Evolutionary conservation across 2,113 vertebrate species (phyloP).

Genomic region (Gadus chalcogrammus): DNA sequence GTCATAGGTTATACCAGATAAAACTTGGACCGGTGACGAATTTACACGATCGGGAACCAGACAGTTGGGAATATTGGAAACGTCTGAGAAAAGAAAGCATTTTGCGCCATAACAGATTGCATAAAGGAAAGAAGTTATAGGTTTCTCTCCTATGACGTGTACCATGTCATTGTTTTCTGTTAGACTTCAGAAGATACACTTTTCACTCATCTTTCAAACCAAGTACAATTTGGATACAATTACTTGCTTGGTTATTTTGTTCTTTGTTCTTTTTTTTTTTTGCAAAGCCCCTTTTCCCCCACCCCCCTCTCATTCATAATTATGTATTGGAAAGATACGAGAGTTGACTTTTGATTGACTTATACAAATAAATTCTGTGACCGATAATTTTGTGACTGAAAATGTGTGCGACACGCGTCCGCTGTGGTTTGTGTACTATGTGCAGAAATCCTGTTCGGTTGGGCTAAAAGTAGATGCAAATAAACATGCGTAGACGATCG

Average conservation of each 20-base stretch:
- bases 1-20: conserved; percentile 84
- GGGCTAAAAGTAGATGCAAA: conserved; percentile 48
- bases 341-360: background rate
- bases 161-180: too few species aligned
- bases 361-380: background rate
- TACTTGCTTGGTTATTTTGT: too few species aligned
- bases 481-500: background rate
- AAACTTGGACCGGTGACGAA: conserved; percentile 76
- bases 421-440: too few species aligned
- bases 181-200: too few species aligned
- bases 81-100: conserved; percentile 83
- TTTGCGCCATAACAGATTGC: conserved; percentile 79
- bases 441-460: too few species aligned
- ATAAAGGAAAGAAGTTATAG: conserved; percentile 80
- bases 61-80: conserved; percentile 79
- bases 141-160: background rate
- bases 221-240: too few species aligned
- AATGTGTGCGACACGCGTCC: background rate
- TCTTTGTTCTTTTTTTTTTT: too few species aligned
- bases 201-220: too few species aligned
- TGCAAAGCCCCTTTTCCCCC: too few species aligned
- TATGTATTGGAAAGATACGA: too few species aligned
- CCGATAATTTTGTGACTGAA: background rate
- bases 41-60: conserved; percentile 77
- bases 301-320: too few species aligned